Conservation (phyloP, 2,113 vertebrate genomes). For the Recurvirostra avosetta region DNA sequence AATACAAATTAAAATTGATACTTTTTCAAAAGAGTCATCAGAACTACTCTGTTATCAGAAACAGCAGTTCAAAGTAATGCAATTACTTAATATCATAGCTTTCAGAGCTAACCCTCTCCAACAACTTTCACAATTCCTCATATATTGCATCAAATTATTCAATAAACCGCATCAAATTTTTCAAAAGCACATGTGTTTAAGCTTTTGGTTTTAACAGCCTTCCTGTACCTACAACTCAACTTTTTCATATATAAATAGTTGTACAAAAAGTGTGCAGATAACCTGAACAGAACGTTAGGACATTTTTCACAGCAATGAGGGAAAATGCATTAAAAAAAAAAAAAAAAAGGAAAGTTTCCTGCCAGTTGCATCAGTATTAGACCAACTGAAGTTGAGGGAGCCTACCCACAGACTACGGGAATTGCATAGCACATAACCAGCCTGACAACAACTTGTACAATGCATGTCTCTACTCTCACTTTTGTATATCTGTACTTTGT, state of each 20-base stretch:
- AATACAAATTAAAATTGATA: slow-evolving; percentile 4
- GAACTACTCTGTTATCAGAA: slow-evolving; percentile 4
- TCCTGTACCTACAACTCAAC: neutral
- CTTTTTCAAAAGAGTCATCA: neutral
- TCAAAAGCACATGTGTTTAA: neutral
- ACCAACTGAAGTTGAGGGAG: neutral
- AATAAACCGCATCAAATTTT: neutral
- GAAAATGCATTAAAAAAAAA: neutral
- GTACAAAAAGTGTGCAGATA: neutral
- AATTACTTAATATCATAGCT: neutral
- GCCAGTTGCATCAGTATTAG: neutral
- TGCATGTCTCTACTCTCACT: neutral
- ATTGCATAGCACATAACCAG: neutral
- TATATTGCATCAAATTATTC: neutral
- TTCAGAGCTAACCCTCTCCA: neutral
- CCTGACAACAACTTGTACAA: neutral
- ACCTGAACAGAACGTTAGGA: neutral
- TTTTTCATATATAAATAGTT: neutral
- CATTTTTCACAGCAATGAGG: neutral
- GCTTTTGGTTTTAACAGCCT: neutral
- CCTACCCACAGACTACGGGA: neutral
- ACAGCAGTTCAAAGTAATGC: neutral
- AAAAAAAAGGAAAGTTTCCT: neutral
- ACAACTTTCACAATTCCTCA: neutral
- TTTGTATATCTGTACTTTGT: neutral